Percentiles rank a stretch among this genome's conserved stretches.
Conservation (phyloP, 2,888 invertebrate species). For the Dynastes tityus region DNA sequence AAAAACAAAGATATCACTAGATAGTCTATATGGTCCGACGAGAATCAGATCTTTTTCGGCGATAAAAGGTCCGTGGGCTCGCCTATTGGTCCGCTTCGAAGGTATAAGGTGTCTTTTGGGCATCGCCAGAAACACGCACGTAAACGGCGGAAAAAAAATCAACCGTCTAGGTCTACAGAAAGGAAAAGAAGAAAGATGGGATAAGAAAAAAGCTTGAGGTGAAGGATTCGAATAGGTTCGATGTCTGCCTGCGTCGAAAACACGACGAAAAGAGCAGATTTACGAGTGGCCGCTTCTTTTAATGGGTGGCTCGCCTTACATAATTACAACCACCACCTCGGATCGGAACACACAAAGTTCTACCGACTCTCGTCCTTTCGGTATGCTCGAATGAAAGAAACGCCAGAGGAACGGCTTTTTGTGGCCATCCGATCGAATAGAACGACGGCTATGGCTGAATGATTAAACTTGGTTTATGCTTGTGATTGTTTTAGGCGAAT, state of each 20-base stretch:
- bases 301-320: conserved; percentile 70
- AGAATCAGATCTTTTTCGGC: conserved; percentile 69
- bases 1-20: conserved; percentile 67
- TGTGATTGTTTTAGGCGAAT: no score
- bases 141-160: conserved; percentile 56
- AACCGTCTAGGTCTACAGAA: conserved; percentile 35
- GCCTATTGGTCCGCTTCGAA: conserved; percentile 55
- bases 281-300: conserved; percentile 68
- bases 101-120: conserved; percentile 58
- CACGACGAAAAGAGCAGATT: conserved; percentile 68
- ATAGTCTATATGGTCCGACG: conserved; percentile 60
- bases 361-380: conserved; percentile 26
- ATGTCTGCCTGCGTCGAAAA: conserved; percentile 56
- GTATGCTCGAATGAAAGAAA: conserved; percentile 68
- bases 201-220: conserved; percentile 55
- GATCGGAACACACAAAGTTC: conserved; percentile 69
- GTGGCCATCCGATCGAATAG: conserved; percentile 7
- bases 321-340: conserved; percentile 70
- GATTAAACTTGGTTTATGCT: neutral
- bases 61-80: conserved; percentile 48
- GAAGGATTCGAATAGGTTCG: conserved; percentile 60
- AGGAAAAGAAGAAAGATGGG: neutral
- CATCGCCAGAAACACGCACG: conserved; percentile 29
- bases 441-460: neutral
- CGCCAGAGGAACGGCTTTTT: conserved; percentile 62